Base-by-base conservation (phyloP, 2,888 invertebrate genomes). In the Amiota mariae region DNA sequence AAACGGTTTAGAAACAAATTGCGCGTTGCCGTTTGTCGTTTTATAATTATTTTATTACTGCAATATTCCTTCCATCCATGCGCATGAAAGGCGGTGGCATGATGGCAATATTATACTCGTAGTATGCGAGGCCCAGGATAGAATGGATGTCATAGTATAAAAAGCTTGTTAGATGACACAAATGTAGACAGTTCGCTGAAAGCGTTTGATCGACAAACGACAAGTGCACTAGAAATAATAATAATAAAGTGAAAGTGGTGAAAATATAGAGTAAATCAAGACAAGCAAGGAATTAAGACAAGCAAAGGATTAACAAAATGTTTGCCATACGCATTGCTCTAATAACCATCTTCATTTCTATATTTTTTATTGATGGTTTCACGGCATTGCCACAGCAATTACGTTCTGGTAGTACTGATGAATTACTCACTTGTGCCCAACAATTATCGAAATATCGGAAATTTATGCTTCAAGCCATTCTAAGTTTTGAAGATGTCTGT, bases 401-500 rank as follows among this genome's bases (percentile, higher is more conserved):
- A 59, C 59, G 20, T 8, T 12, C 18, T 20, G 59, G 59, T 20
- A 24, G 71, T 10, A 54, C 74, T 9, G 80, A 85, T n/a, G 83
- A 85, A 72, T 76, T 87, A 36, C 81, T 72, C 71, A 84, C 84
- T 13, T 90, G 90, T 66, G 87, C 88, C 56, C 78, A 87, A 56
- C 89, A 89, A 76, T 73, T 90, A 13, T 80, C 83, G 70, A 89
- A 88, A 75, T 90, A 89, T 73, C 85, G 89, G 2, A 82, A 83
- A 57, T 89, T 89, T 64, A 78, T 89, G 12, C 80, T 89, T 0
- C 87, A 89, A 76, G 87, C 89, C 11, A 86, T 89, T 49, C 77
- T 89, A 15, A 89, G 85, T 59, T 89, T 89, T 63, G 90, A 89
- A 75, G 88, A 90, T 75, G 87, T 89, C 15, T 90, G 89, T 61